phyloP scores from a whole-genome alignment of 2,113 vertebrate species.

The Nothobranchius furzeri region DNA sequence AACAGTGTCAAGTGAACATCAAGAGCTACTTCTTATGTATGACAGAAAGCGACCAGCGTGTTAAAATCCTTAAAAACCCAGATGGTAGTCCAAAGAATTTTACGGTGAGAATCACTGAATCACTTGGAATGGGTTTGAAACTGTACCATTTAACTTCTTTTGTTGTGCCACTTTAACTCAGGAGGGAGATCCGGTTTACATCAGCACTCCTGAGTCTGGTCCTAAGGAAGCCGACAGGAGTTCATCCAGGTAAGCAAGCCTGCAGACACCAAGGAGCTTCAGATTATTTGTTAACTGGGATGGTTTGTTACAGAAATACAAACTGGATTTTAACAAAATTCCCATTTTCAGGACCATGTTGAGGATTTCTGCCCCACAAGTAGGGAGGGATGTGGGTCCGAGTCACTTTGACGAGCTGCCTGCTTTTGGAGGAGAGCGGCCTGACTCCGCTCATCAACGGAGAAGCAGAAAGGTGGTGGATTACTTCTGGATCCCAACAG shows the following conservation, averaged over 20 bases:
- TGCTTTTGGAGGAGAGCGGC: constrained; percentile 49
- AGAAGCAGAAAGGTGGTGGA: constrained; percentile 60
- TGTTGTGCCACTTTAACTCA: constrained; percentile 30
- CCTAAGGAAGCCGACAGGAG: constrained; percentile 70
- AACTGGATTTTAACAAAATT: neutral
- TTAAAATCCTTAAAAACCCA: constrained; percentile 77
- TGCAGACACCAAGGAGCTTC: too few relatives aligned
- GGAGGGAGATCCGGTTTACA: constrained; percentile 78
- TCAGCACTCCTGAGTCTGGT: constrained; percentile 66
- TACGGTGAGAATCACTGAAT: constrained; percentile 58
- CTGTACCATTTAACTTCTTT: too few relatives aligned
- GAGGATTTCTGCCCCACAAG: constrained; percentile 64
- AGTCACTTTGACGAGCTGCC: constrained; percentile 75
- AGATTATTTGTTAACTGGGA: too few relatives aligned
- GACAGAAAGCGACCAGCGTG: constrained; percentile 79
- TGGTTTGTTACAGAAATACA: too few relatives aligned
- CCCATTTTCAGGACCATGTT: constrained; percentile 61
- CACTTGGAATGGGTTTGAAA: too few relatives aligned
- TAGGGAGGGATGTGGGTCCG: constrained; percentile 41
- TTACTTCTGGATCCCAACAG: constrained; percentile 72
- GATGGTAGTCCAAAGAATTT: constrained; percentile 74
- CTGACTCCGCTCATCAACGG: constrained; percentile 1
- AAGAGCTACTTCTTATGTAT: constrained; percentile 81
- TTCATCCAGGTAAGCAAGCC: constrained; percentile 63
- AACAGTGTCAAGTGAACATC: constrained; percentile 80